Base-by-base conservation (phyloP, 1,140 invertebrate genomes). In the Drosophila ercepeae region DNA sequence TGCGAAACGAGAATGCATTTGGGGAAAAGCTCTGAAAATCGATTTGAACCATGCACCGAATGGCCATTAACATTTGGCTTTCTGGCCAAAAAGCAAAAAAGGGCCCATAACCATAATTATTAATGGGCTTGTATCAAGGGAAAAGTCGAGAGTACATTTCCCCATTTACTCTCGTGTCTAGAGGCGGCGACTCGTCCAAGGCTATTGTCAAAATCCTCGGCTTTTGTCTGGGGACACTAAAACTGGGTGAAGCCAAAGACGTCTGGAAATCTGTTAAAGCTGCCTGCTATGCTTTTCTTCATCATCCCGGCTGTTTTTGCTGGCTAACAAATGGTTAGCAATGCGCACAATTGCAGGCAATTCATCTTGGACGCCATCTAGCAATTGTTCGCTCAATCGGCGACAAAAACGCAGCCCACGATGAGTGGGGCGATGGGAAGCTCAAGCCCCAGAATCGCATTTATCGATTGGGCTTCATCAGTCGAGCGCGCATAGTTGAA, bases 301-400 rank as follows among this genome's bases (percentile, higher is more conserved):
- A 27, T 54, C 48, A 45, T 25, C 39, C 50, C 27, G 27, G 27
- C 11, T 45, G 65, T 51, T 70, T 29, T 48, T 68, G 39, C 41
- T 29, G 64, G 64, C 64, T 74, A 88, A 86, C 81, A 86, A 86
- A 86, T 86, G 82, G 73, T 61, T 54, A 57, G 59, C 82, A 64
- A 73, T 86, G 82, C 54, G 81, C 81, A 81, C 81, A 86, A 86
- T 88, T 86, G 82, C 81, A 86, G 77, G 77, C 82, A 84, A 86
- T 86, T 86, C 82, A 88, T 86, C 81, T 88, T 74, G 72, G 44
- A 36, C 42, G 57, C 39, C 67, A 74, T 75, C 81, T 72, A 79
- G 63, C 81, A 86, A 84, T 83, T 75, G 79, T 73, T 75, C 72
- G 81, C 72, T 69, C 79, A 79, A 84, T 86, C 67, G 79, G 76